Conservation (phyloP, 35 echinoderm and acorn worm genomes). For the Lytechinus pictus region DNA sequence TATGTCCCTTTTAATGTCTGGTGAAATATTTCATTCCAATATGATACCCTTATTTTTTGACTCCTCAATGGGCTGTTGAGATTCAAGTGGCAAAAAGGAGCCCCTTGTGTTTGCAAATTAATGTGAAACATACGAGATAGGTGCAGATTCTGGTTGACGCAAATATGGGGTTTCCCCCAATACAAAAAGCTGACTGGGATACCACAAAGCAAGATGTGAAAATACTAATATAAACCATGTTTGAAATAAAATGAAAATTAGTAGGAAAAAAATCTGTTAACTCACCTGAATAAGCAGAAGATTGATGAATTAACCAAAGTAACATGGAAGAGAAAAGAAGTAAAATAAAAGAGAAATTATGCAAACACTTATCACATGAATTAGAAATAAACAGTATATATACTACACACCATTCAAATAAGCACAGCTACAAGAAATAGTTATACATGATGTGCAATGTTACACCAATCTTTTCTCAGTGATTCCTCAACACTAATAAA, state of each 20-base stretch:
- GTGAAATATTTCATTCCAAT: background rate
- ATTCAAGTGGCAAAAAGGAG: background rate
- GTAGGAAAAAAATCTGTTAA: background rate
- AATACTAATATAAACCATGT: too few relatives aligned
- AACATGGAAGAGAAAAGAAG: background rate
- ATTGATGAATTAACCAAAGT: background rate
- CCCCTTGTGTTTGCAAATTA: slow-evolving; percentile 8
- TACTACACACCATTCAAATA: too few relatives aligned
- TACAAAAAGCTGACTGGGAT: background rate
- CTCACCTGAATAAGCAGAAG: background rate
- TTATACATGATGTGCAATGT: too few relatives aligned
- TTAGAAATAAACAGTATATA: too few relatives aligned
- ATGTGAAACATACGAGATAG: background rate
- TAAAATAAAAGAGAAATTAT: background rate
- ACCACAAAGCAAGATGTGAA: too few relatives aligned
- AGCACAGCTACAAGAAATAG: too few relatives aligned
- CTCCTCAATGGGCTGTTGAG: background rate
- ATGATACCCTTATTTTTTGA: background rate
- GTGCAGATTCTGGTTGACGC: background rate
- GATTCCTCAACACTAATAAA: too few relatives aligned
- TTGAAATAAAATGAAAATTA: too few relatives aligned
- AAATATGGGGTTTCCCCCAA: background rate
- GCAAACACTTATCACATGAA: too few relatives aligned
- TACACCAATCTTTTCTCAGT: too few relatives aligned
- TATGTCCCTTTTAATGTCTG: background rate